Evolutionary conservation across 2,113 vertebrate genomes (phyloP).

Genomic region (Manacus vitellinus): DNA sequence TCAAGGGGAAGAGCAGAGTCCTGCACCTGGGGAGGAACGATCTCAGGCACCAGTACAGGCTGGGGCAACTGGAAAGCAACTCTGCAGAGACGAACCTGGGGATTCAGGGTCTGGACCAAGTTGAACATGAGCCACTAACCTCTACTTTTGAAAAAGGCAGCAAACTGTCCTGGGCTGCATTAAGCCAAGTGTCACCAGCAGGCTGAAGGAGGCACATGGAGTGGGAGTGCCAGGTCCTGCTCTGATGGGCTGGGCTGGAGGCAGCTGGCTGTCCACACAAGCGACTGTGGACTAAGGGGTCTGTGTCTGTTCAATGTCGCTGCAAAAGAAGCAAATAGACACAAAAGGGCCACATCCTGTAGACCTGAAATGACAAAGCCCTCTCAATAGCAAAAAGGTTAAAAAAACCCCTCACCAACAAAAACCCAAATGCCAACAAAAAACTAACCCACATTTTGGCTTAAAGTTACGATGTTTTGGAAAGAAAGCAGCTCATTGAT

Average conservation of each 20-base stretch:
- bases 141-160: background rate
- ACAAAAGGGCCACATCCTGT: background rate
- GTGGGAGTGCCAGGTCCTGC: background rate
- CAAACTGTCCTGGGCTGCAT: background rate
- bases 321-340: background rate
- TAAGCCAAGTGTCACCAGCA: background rate
- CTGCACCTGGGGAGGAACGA: background rate
- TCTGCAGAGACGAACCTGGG: too few species aligned
- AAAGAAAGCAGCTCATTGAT: background rate
- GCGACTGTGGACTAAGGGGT: accelerated
- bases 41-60: background rate
- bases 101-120: background rate
- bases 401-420: background rate
- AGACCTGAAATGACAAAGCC: background rate
- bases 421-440: background rate
- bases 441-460: background rate
- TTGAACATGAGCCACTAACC: background rate
- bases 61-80: background rate
- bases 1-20: background rate
- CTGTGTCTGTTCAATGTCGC: background rate
- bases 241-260: background rate
- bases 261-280: background rate
- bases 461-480: background rate
- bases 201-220: background rate
- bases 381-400: background rate